Evolutionary conservation across 2,797 vertebrate genomes (phyloP), one percentile per base, ranked within the genome.

Genomic region (Neosilurus hyrtlii): DNA sequence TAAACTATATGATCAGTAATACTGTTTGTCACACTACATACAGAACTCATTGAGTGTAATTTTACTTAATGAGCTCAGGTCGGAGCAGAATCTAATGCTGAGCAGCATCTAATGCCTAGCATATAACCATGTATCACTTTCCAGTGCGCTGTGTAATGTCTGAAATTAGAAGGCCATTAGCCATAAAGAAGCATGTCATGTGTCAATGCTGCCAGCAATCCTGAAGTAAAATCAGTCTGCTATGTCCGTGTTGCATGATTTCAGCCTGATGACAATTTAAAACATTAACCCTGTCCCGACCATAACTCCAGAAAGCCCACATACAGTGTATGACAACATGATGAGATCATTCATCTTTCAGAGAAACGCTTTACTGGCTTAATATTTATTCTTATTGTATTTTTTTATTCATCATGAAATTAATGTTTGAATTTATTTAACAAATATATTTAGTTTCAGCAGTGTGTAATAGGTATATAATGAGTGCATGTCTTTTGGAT

Each of bases 181-280:
- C 18, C 37, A 12, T 75, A 75, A 75, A 59, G 35, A 61, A 24
- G 30, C 56, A 76, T 61, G 56, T 43, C 73, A 75, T 75, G 26
- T 75, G 54, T 75, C 73, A 54, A 16, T 18, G n/a, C n/a, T 26
- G 51, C 71, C 51, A 61, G 56, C 11, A 76, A n/a, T 43, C 74
- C 20, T 43, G n/a, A 18, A 24, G 22, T 7, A 22, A 9, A 9
- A 35, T 16, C 52, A 73, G 24, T 56, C 15, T 73, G 24, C 71
- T 30, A 15, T 73, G 20, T 14, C 54, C 35, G n/a, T 37, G 16
- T 30, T 75, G 54, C 30, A n/a, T n/a, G n/a, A 9, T 49, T 62
- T 49, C 20, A 76, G 57, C 35, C 16, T 18, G 11, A n/a, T 72
- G 8, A 68, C 3, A 22, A 72, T 9, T n/a, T 54, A 73, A 35